Percentiles rank a stretch among this genome's conserved stretches.
Evolutionary conservation across 2,797 vertebrate species (phyloP).

Genomic region (Typhlichthys eigenmanni): DNA sequence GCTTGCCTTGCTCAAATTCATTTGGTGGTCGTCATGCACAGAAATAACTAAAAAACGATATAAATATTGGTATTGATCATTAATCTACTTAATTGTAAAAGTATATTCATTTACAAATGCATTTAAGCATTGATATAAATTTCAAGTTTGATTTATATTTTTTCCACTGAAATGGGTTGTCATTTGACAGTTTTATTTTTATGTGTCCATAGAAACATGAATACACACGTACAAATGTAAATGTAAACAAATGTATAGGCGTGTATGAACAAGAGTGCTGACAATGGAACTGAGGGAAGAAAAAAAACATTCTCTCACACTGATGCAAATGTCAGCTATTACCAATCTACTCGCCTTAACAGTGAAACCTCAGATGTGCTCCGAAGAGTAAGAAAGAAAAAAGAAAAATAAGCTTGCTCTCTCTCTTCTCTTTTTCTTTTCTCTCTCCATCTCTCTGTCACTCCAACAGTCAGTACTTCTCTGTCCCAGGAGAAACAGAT

Average conservation of each 20-base stretch:
- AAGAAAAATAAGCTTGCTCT: conserved; percentile 28
- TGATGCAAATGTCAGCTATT: conserved; percentile 59
- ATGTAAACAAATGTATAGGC: conserved; percentile 3
- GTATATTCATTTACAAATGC: too few relatives aligned
- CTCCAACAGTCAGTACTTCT: conserved; percentile 12
- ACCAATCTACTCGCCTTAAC: conserved; percentile 31
- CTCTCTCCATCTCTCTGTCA: conserved; percentile 38
- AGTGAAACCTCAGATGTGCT: conserved; percentile 59
- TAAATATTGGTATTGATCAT: too few relatives aligned
- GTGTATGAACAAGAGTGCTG: conserved; percentile 18
- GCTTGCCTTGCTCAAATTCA: too few relatives aligned
- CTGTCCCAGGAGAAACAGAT: conserved; percentile 64
- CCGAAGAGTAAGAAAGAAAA: conserved; percentile 12
- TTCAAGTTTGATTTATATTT: too few relatives aligned
- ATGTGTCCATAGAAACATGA: not conserved
- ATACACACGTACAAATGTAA: not conserved
- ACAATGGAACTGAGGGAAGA: conserved; percentile 27
- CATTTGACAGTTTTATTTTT: not conserved
- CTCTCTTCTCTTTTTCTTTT: not conserved
- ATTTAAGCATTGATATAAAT: too few relatives aligned
- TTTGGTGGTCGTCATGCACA: too few relatives aligned
- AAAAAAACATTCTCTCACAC: conserved; percentile 30
- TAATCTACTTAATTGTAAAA: too few relatives aligned
- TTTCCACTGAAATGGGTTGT: not conserved
- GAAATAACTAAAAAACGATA: too few relatives aligned